Percentiles rank a stretch among this genome's conserved stretches.
These are phyloP conservation scores for Planiliza haematocheilus DNA, from an alignment of 2,113 vertebrate species.

Conservation along the genomic window DNA sequence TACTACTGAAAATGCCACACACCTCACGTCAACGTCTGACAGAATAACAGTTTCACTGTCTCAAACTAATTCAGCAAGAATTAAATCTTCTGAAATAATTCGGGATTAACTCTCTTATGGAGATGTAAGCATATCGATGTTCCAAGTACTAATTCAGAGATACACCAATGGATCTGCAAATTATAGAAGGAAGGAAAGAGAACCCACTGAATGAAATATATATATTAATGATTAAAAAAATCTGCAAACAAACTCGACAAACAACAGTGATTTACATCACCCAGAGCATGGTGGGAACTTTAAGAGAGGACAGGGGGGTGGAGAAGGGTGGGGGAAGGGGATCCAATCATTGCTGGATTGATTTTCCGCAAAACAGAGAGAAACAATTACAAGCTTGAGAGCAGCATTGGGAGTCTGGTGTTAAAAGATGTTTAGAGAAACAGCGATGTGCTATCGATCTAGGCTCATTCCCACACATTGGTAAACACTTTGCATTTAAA, in stretches of 20 bases:
- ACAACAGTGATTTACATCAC: constrained; percentile 12
- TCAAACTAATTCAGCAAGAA: too few relatives aligned
- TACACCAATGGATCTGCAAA: too few relatives aligned
- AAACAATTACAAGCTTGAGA: constrained; percentile 68
- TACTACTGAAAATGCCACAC: too few relatives aligned
- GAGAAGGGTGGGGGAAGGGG: neutral
- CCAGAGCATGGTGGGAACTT: constrained; percentile 39
- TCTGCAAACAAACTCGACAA: neutral
- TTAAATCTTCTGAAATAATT: too few relatives aligned
- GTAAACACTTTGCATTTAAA: constrained; percentile 72
- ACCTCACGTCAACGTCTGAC: too few relatives aligned
- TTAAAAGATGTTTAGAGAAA: constrained; percentile 66
- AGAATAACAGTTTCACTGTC: too few relatives aligned
- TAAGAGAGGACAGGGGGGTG: constrained; percentile 12
- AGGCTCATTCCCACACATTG: constrained; percentile 53
- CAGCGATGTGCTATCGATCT: constrained; percentile 61
- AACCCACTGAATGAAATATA: too few relatives aligned
- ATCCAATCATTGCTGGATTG: constrained; percentile 71
- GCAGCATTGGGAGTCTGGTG: constrained; percentile 22
- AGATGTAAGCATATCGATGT: too few relatives aligned
- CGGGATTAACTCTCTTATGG: too few relatives aligned
- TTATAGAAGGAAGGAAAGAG: too few relatives aligned
- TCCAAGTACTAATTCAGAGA: too few relatives aligned
- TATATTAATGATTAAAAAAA: too few relatives aligned
- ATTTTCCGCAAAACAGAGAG: constrained; percentile 62